These are phyloP conservation scores for Pomacea canaliculata DNA, from an alignment of 2,888 invertebrate species.

Conservation along the genomic window DNA sequence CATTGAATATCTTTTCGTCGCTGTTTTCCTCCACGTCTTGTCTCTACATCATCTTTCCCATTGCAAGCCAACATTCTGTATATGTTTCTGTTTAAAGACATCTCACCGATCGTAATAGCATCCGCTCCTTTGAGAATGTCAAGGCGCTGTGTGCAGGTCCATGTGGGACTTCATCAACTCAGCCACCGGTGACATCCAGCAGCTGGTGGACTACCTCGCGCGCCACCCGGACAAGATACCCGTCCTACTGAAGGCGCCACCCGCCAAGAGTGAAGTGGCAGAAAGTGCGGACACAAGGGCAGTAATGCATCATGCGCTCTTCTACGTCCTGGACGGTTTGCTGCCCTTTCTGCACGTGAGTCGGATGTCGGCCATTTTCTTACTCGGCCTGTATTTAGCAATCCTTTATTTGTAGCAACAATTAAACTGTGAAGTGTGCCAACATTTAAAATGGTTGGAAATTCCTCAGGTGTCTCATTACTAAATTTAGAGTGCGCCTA, in stretches of 20 bases:
- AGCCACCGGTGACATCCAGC: slow-evolving; percentile 48
- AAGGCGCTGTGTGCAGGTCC: slow-evolving; percentile 35
- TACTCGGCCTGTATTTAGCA: too few species aligned
- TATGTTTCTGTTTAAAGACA: too few species aligned
- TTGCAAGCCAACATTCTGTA: too few species aligned
- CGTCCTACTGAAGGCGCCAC: slow-evolving; percentile 52
- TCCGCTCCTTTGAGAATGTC: too few species aligned
- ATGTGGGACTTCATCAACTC: slow-evolving; percentile 60
- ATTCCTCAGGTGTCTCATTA: too few species aligned
- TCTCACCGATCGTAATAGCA: too few species aligned
- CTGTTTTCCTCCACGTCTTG: not conserved
- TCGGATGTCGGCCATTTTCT: not conserved
- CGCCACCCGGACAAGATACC: slow-evolving; percentile 47
- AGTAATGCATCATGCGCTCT: slow-evolving; percentile 61
- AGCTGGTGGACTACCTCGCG: slow-evolving; percentile 50
- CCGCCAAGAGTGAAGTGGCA: slow-evolving; percentile 54
- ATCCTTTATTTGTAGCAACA: too few species aligned
- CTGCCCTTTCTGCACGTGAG: slow-evolving; percentile 65
- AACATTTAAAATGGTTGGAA: too few species aligned
- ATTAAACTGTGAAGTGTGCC: too few species aligned
- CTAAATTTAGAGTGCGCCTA: too few species aligned
- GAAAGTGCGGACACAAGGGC: slow-evolving; percentile 48
- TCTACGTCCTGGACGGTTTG: slow-evolving; percentile 65
- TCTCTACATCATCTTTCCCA: not conserved
- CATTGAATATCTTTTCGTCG: too few species aligned